phyloP scores from a whole-genome alignment of 2,113 vertebrate species.

The Poeciliopsis retropinna region DNA sequence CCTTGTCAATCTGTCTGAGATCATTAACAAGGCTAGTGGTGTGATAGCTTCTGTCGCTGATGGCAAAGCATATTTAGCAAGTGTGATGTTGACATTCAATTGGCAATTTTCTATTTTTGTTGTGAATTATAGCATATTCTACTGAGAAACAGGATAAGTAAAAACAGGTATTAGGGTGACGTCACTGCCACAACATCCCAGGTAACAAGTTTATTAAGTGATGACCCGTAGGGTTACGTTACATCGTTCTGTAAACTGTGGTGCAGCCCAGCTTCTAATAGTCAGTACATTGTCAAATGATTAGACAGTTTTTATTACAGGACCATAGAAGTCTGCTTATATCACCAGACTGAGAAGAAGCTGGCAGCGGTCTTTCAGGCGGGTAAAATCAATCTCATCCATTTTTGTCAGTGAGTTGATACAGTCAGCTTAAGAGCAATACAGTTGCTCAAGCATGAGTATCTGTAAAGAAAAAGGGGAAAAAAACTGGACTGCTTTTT shows the following conservation, averaged over 20 bases:
- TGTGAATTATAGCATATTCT: conserved; percentile 18
- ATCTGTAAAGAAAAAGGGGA: background rate
- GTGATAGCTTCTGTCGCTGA: conserved; percentile 63
- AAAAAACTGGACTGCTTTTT: background rate
- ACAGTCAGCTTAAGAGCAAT: background rate
- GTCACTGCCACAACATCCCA: background rate
- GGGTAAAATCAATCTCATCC: conserved; percentile 1
- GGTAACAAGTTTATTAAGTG: background rate
- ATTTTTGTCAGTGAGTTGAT: background rate
- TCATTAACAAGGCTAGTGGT: conserved; percentile 64
- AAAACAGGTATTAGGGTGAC: conserved; percentile 8
- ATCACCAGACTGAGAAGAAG: background rate
- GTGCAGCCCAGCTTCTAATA: background rate
- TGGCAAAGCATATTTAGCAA: conserved; percentile 55
- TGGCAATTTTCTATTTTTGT: conserved; percentile 55
- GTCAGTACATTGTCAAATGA: background rate
- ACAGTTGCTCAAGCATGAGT: background rate
- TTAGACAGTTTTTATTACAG: conserved; percentile 4
- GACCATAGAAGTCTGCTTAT: background rate
- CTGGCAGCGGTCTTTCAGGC: background rate
- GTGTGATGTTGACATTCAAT: conserved; percentile 59
- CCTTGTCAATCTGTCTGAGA: conserved; percentile 78
- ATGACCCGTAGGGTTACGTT: background rate
- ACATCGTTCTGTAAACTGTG: background rate
- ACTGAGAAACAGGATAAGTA: conserved; percentile 32